phyloP scores from a whole-genome alignment of 2,113 vertebrate species.

The Mustela nigripes region DNA sequence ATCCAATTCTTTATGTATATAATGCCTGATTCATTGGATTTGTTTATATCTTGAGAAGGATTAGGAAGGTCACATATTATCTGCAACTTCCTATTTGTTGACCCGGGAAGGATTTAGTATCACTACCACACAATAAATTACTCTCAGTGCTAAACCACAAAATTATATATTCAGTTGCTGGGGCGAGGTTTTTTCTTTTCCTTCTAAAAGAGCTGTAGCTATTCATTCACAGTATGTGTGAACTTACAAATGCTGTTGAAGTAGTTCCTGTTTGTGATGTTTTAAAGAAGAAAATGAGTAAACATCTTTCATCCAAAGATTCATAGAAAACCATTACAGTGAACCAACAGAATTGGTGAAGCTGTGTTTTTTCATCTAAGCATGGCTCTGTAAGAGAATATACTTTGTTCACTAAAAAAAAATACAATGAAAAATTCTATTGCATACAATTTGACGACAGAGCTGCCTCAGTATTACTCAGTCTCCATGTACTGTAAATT shows the following conservation, averaged over 20 bases:
- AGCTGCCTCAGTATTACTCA: background rate
- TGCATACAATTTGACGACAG: background rate
- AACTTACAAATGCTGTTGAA: background rate
- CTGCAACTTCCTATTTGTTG: background rate
- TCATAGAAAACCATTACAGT: background rate
- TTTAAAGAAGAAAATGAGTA: constrained; percentile 20
- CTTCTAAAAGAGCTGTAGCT: constrained; percentile 8
- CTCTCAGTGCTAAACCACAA: background rate
- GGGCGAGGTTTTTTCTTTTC: background rate
- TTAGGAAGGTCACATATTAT: background rate
- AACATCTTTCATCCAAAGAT: background rate
- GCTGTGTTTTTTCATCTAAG: constrained; percentile 21
- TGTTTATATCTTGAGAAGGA: background rate
- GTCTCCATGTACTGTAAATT: background rate
- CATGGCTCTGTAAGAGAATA: background rate
- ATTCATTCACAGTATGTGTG: background rate
- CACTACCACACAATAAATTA: background rate
- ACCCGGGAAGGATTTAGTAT: background rate
- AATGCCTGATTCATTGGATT: background rate
- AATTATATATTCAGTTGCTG: background rate
- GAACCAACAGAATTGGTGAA: background rate
- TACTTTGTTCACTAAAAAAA: background rate
- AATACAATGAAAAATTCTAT: background rate
- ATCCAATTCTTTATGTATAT: background rate
- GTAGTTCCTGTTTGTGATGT: background rate